Conservation (phyloP, 2,888 invertebrate genomes). For the Mimas tiliae region DNA sequence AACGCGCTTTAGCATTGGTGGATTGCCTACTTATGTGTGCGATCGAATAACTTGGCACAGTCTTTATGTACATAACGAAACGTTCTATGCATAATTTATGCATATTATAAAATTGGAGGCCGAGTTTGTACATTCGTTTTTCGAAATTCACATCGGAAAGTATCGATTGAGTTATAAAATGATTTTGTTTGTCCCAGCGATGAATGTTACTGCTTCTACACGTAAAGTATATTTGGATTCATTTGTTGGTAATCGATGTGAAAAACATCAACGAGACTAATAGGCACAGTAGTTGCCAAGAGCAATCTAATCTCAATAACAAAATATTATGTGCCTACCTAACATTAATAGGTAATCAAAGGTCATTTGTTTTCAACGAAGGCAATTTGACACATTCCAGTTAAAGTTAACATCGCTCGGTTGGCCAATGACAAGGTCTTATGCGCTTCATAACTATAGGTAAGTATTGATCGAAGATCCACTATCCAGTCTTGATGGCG, state of each 20-base stretch:
- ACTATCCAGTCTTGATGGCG: no score
- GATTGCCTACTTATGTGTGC: slow-evolving; percentile 38
- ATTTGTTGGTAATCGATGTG: no score
- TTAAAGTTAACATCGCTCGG: slow-evolving; percentile 18
- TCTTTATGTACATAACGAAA: slow-evolving; percentile 15
- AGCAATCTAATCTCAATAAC: not conserved
- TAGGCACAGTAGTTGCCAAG: not conserved
- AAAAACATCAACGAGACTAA: no score
- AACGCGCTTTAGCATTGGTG: slow-evolving; percentile 41
- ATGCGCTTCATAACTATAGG: slow-evolving; percentile 3
- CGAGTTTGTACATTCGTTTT: slow-evolving; percentile 21
- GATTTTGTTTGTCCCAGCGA: not conserved
- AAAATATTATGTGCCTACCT: not conserved
- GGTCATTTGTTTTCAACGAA: slow-evolving; percentile 14
- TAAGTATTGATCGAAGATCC: no score
- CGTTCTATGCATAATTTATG: slow-evolving; percentile 22
- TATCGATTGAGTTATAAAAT: not conserved
- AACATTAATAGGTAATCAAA: not conserved
- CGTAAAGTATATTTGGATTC: not conserved
- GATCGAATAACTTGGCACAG: slow-evolving; percentile 24
- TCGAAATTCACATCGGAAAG: slow-evolving; percentile 23
- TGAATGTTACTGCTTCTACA: not conserved
- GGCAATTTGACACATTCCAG: slow-evolving; percentile 19
- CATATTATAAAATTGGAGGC: slow-evolving; percentile 18
- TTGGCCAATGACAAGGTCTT: slow-evolving; percentile 25